Evolutionary conservation across 2,888 invertebrate genomes (phyloP).

Genomic region (Celastrina argiolus): DNA sequence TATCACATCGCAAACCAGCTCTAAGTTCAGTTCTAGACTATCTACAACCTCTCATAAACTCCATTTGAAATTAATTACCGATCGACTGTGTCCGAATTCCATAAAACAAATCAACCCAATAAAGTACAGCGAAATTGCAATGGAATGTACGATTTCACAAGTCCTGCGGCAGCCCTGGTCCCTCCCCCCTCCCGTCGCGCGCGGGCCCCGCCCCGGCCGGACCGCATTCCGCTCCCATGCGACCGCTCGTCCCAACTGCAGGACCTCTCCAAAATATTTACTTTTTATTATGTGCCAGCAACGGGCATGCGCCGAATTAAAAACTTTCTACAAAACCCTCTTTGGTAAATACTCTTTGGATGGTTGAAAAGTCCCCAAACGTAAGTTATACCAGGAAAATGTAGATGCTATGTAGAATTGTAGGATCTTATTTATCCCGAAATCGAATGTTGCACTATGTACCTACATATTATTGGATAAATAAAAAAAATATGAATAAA

Average conservation of each 20-base stretch:
- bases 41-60: background rate
- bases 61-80: background rate
- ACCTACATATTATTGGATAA: too few relatives aligned
- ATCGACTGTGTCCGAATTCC: background rate
- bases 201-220: slow-evolving; percentile 48
- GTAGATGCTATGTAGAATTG: too few relatives aligned
- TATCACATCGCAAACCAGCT: background rate
- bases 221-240: slow-evolving; percentile 78
- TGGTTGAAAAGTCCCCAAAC: background rate
- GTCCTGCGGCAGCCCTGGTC: slow-evolving; percentile 28
- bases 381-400: too few relatives aligned
- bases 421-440: too few relatives aligned
- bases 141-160: slow-evolving; percentile 31
- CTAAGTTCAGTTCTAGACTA: background rate
- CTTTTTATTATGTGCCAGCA: slow-evolving; percentile 56
- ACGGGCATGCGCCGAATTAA: slow-evolving; percentile 31
- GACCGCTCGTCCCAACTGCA: slow-evolving; percentile 57
- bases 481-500: too few relatives aligned
- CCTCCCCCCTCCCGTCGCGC: slow-evolving; percentile 33
- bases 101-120: background rate
- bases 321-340: slow-evolving; percentile 6
- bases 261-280: slow-evolving; percentile 68
- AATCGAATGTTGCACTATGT: too few relatives aligned
- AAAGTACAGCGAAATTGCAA: background rate
- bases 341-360: background rate